These are phyloP conservation scores for Cydia strobilella DNA, from an alignment of 1,140 invertebrate genomes.

Conservation along the genomic window DNA sequence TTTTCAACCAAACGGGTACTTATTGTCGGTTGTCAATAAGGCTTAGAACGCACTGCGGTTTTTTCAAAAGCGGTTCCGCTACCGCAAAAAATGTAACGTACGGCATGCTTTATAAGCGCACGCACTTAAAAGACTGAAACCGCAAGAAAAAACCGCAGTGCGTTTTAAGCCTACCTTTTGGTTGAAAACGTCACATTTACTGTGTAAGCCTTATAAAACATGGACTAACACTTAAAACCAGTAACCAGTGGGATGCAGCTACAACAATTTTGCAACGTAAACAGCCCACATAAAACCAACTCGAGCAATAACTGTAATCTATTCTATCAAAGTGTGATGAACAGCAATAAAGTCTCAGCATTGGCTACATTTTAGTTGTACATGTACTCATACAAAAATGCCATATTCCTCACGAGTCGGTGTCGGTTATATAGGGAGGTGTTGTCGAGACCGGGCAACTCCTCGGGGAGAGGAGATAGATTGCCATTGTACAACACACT, in stretches of 20 bases:
- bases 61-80: no score
- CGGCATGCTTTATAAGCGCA: no score
- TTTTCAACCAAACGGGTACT: no score
- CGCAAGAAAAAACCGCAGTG: no score
- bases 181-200: no score
- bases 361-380: slow-evolving; percentile 37
- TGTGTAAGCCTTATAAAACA: slow-evolving; percentile 15
- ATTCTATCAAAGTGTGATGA: slow-evolving; percentile 37
- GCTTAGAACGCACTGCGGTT: no score
- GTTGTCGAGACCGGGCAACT: slow-evolving; percentile 40
- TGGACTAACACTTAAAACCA: slow-evolving; percentile 1
- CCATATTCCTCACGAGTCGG: slow-evolving; percentile 46
- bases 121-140: no score
- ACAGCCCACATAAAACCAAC: slow-evolving; percentile 32
- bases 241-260: slow-evolving; percentile 15
- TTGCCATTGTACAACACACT: slow-evolving; percentile 44
- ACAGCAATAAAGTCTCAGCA: slow-evolving; percentile 38
- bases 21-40: no score
- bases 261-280: slow-evolving; percentile 30
- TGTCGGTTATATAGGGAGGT: slow-evolving; percentile 38
- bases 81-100: no score
- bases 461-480: slow-evolving; percentile 49
- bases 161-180: no score
- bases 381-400: slow-evolving; percentile 36
- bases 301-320: slow-evolving; percentile 39